phyloP scores from a whole-genome alignment of 2,113 vertebrate genomes.

The Zosterops lateralis region DNA sequence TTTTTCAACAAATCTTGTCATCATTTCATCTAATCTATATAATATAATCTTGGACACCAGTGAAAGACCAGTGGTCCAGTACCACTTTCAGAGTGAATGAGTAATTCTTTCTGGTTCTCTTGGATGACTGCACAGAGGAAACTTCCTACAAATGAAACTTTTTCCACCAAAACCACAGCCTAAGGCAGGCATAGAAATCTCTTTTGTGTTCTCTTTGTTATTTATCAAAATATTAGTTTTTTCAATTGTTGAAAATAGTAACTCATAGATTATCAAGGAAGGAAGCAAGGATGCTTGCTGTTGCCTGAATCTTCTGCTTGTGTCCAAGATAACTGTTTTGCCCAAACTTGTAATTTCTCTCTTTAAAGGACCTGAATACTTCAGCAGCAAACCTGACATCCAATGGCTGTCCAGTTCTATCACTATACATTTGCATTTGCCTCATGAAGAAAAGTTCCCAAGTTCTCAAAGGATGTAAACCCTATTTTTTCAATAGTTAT shows the following conservation, averaged over 20 bases:
- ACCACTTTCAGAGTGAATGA: not conserved
- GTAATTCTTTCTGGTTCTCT: not conserved
- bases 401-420: not conserved
- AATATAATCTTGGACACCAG: not conserved
- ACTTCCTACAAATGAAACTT: not conserved
- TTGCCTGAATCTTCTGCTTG: not conserved
- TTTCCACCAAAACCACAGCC: not conserved
- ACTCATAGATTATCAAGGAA: not conserved
- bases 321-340: not conserved
- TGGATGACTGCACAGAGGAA: not conserved
- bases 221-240: not conserved
- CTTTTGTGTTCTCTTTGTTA: not conserved
- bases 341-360: not conserved
- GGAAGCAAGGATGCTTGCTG: not conserved
- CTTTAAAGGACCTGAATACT: not conserved
- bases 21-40: not conserved
- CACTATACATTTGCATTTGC: not conserved
- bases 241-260: not conserved
- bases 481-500: not conserved
- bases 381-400: not conserved
- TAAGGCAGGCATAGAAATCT: not conserved
- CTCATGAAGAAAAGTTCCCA: not conserved
- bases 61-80: not conserved
- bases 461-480: not conserved
- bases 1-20: not conserved